Conservation (phyloP, 2,797 vertebrate species). For the Acropternis orthonyx region DNA sequence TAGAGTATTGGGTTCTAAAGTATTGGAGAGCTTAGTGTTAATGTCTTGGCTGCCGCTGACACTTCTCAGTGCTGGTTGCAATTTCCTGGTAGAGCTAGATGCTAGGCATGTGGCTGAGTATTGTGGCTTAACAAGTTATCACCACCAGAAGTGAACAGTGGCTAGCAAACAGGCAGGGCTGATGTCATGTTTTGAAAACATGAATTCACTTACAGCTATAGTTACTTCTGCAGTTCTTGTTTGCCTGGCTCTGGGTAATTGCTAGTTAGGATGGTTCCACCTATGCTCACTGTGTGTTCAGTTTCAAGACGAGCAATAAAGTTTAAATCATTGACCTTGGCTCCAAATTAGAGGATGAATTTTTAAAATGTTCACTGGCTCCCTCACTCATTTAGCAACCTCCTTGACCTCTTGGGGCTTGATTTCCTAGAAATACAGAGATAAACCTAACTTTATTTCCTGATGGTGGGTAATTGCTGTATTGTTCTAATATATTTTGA, state of each 20-base stretch:
- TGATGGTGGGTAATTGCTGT: not conserved
- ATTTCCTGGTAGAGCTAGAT: not conserved
- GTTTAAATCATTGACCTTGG: constrained; percentile 33
- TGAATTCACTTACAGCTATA: not conserved
- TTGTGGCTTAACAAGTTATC: constrained; percentile 60
- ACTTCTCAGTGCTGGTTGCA: not conserved
- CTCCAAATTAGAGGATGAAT: constrained; percentile 42
- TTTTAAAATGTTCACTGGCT: not conserved
- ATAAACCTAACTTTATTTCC: not conserved
- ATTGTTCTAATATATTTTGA: not conserved
- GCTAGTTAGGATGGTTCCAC: constrained; percentile 41
- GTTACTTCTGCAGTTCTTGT: constrained; percentile 15
- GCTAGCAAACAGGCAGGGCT: not conserved
- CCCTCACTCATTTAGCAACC: not conserved
- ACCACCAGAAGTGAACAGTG: not conserved
- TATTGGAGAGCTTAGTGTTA: not conserved
- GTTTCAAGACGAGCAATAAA: constrained; percentile 35
- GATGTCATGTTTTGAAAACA: not conserved
- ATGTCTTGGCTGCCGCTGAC: not conserved
- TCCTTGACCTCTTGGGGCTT: constrained; percentile 17
- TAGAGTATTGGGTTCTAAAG: not conserved
- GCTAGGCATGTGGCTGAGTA: not conserved
- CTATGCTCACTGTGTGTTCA: constrained; percentile 8
- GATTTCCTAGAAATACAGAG: constrained; percentile 38
- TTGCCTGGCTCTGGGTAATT: constrained; percentile 43